Conservation (phyloP, 2,113 vertebrate genomes). For the Peromyscus californicus region DNA sequence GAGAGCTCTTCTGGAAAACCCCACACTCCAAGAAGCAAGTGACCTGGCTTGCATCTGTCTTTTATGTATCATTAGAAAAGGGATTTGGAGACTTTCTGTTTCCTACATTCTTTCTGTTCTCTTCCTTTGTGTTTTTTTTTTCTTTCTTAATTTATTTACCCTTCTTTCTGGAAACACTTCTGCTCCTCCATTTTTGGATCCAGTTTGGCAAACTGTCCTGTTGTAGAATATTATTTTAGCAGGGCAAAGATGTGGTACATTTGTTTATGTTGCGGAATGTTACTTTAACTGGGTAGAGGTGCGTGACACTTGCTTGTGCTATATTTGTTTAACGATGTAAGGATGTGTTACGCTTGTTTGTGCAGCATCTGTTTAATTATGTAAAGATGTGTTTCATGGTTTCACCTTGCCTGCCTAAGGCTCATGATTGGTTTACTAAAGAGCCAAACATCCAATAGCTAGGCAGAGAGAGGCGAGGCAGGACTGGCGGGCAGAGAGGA, state of each 20-base stretch:
- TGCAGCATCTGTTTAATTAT: neutral
- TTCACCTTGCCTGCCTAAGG: neutral
- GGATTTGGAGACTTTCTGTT: neutral
- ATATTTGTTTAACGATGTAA: too few species aligned
- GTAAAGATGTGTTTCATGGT: neutral
- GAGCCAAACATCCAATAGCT: neutral
- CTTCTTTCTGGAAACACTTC: constrained; percentile 56
- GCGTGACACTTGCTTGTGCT: too few species aligned
- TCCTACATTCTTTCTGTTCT: neutral
- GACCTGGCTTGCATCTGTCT: neutral
- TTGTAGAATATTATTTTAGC: neutral
- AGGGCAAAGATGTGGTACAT: neutral
- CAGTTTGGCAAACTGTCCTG: neutral
- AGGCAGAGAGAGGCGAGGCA: neutral
- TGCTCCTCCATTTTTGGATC: neutral
- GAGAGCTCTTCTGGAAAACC: constrained; percentile 34
- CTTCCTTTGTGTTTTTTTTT: constrained; percentile 6
- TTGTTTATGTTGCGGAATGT: neutral
- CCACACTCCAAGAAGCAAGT: neutral
- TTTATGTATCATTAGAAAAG: constrained; percentile 11
- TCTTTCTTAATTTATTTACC: neutral
- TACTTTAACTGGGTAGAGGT: too few species aligned
- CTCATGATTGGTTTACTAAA: neutral
- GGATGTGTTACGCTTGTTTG: too few species aligned
- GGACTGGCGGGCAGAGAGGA: neutral